Evolutionary conservation across 1,140 invertebrate species (phyloP), one percentile per base, ranked within the genome.

Genomic region (Hycleus phaleratus): DNA sequence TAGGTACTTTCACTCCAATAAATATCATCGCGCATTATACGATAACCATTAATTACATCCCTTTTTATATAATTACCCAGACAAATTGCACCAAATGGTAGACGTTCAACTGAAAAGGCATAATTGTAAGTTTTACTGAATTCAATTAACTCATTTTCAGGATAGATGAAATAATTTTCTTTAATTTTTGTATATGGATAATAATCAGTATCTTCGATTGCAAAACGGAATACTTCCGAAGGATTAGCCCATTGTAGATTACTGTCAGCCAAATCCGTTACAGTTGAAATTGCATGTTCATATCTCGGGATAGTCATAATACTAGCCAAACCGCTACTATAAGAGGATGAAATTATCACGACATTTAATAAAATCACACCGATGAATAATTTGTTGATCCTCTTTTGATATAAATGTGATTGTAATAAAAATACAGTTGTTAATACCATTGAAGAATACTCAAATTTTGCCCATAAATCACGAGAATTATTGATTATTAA

Each of bases 221-320:
- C 80, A 66, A 78, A 80, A 55, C 77, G 72, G 78, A 79, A 81
- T 38, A 79, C 79, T 54, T 79, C 77, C 52, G 80, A 78, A 0
- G 78, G 79, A 4, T 78, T 78, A 8, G 76, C 78, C 80, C 79
- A 81, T 42, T 69, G 68, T 40, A 80, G 54, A 10, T 72, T 67
- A 55, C 73, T 75, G 26, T 76, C 73, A 4, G 77, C 74, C 3
- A 81, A 68, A 51, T 81, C 77, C 56, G 75, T 63, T 2, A 78
- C 72, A 0, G 76, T 78, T 58, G 80, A 76, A 24, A 81, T 75
- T 5, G 78, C 73, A 11, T 68, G 61, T 53, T 78, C 74, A 53
- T 68, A 73, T 62, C 72, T 74, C 0, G 78, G 78, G 26, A 81
- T 73, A 1, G 79, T 79, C 51, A 79, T 77, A 9, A 74, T 73